These are phyloP conservation scores for Hemiprocne comata DNA, from an alignment of 2,113 vertebrate species.

Conservation along the genomic window DNA sequence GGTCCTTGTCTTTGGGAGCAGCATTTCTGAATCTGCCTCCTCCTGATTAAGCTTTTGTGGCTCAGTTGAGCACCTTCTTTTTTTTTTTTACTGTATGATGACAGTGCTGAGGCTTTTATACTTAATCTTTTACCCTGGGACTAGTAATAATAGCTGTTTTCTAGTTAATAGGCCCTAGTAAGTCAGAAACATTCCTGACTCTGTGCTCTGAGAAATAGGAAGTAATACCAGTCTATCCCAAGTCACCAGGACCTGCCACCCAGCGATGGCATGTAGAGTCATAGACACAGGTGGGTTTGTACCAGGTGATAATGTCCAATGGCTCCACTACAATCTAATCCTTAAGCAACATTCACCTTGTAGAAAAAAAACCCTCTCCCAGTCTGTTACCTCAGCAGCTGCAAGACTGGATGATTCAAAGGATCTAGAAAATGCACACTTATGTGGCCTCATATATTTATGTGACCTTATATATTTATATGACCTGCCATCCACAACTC, in stretches of 20 bases:
- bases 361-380: neutral
- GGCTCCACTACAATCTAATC: neutral
- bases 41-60: neutral
- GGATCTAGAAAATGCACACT: neutral
- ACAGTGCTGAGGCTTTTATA: neutral
- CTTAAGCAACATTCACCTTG: neutral
- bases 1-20: neutral
- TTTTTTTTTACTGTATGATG: neutral
- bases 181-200: slow-evolving; percentile 2
- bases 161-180: neutral
- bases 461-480: neutral
- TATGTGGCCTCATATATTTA: neutral
- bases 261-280: neutral
- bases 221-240: neutral
- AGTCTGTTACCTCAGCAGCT: neutral
- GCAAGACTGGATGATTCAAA: neutral
- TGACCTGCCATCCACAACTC: neutral
- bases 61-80: neutral
- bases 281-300: neutral
- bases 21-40: neutral
- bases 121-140: neutral
- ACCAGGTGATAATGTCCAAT: neutral
- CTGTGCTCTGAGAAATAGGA: neutral
- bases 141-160: neutral
- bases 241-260: neutral